Evolutionary conservation across 2,113 vertebrate genomes (phyloP).

Genomic region (Sylvicapra grimmia): DNA sequence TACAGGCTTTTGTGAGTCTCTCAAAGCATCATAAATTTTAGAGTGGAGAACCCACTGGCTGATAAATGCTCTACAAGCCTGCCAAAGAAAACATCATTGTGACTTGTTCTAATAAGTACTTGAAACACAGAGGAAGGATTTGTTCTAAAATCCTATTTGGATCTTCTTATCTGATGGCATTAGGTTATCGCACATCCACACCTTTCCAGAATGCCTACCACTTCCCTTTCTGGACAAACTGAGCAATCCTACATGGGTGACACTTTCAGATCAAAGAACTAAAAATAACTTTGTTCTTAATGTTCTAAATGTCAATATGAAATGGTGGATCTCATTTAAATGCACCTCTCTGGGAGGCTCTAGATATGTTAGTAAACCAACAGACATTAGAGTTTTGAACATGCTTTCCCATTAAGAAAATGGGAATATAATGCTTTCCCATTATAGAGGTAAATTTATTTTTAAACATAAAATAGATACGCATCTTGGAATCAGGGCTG

Average conservation of each 20-base stretch:
- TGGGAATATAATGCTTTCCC: not conserved
- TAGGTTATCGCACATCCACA: constrained; percentile 11
- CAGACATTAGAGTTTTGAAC: not conserved
- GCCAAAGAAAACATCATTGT: constrained; percentile 17
- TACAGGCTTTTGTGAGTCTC: not conserved
- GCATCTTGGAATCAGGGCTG: not conserved
- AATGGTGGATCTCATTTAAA: not conserved
- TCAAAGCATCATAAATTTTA: not conserved
- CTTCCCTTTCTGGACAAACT: constrained; percentile 15
- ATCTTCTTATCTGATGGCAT: constrained; percentile 45
- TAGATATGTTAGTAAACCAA: not conserved
- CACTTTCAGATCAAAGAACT: constrained; percentile 51
- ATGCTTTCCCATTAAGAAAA: not conserved
- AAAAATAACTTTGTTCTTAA: constrained; percentile 1
- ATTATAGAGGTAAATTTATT: not conserved
- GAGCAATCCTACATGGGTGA: not conserved
- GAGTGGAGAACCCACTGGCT: not conserved
- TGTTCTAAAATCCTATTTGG: not conserved
- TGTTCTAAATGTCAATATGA: constrained; percentile 9
- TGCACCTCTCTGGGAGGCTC: not conserved
- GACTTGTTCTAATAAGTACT: not conserved
- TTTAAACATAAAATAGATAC: not conserved
- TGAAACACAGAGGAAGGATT: not conserved
- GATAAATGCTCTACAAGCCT: not conserved
- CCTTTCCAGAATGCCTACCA: constrained; percentile 22